phyloP scores from a whole-genome alignment of 2,113 vertebrate genomes.

The Rhineura floridana region DNA sequence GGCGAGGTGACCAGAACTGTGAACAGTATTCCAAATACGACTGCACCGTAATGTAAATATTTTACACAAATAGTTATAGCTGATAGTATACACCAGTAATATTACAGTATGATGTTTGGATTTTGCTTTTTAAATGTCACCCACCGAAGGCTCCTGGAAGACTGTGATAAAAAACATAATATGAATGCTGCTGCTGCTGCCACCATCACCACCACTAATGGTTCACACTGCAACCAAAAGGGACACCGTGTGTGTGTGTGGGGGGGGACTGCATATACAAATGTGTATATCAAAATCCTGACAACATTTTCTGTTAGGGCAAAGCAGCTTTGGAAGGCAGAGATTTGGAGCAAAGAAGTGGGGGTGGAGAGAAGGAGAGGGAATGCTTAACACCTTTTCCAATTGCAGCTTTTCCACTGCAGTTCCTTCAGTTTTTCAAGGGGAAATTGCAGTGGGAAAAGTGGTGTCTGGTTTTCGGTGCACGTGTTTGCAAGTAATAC shows the following conservation, averaged over 20 bases:
- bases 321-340: neutral
- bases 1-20: too few relatives aligned
- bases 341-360: neutral
- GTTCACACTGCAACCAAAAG: neutral
- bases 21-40: too few relatives aligned
- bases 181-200: too few relatives aligned
- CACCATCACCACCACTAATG: neutral
- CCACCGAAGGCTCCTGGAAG: too few relatives aligned
- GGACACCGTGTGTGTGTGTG: too few relatives aligned
- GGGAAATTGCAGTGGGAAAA: neutral
- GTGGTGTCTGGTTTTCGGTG: neutral
- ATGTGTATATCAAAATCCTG: neutral
- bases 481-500: neutral
- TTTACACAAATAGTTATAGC: too few relatives aligned
- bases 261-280: neutral
- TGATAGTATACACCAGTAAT: too few relatives aligned
- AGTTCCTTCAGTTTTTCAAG: neutral
- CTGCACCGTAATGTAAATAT: too few relatives aligned
- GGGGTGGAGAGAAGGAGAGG: neutral
- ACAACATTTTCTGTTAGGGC: neutral
- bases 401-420: too few relatives aligned
- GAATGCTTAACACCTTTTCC: neutral
- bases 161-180: too few relatives aligned
- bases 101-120: too few relatives aligned
- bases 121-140: too few relatives aligned